Conservation (phyloP, 2,888 invertebrate genomes). For the Nowickia ferox region DNA sequence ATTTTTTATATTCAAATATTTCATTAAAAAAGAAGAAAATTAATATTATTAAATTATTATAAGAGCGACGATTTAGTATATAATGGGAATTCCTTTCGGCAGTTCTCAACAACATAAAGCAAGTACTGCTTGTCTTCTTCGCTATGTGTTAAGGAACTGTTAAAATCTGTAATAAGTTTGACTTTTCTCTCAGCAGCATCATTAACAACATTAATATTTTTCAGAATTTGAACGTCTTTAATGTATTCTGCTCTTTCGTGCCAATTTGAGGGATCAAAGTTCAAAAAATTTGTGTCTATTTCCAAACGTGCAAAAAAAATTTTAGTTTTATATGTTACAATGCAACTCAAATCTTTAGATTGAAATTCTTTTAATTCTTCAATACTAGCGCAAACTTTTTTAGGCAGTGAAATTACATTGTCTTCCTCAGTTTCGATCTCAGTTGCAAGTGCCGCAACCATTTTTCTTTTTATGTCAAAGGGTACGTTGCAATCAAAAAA, state of each 20-base stretch:
- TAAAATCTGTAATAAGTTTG: slow-evolving; percentile 44
- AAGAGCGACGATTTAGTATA: slow-evolving; percentile 15
- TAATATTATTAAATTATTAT: slow-evolving; percentile 14
- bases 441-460: not conserved
- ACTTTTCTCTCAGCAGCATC: slow-evolving; percentile 41
- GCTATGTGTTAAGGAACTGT: slow-evolving; percentile 35
- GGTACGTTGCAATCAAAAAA: not conserved
- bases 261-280: slow-evolving; percentile 26
- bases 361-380: slow-evolving; percentile 44
- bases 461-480: not conserved
- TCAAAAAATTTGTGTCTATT: not conserved
- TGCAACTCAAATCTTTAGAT: slow-evolving; percentile 3
- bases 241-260: slow-evolving; percentile 31
- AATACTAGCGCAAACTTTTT: slow-evolving; percentile 51
- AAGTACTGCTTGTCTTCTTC: slow-evolving; percentile 12
- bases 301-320: not conserved
- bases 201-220: slow-evolving; percentile 37
- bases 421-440: slow-evolving; percentile 37
- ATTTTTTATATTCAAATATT: slow-evolving; percentile 8
- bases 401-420: slow-evolving; percentile 46
- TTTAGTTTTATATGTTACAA: slow-evolving; percentile 5
- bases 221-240: slow-evolving; percentile 43
- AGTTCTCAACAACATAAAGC: not conserved
- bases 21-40: slow-evolving; percentile 10
- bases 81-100: slow-evolving; percentile 10